Conservation (phyloP, 2,797 vertebrate species). For the Smutsia temminckii region DNA sequence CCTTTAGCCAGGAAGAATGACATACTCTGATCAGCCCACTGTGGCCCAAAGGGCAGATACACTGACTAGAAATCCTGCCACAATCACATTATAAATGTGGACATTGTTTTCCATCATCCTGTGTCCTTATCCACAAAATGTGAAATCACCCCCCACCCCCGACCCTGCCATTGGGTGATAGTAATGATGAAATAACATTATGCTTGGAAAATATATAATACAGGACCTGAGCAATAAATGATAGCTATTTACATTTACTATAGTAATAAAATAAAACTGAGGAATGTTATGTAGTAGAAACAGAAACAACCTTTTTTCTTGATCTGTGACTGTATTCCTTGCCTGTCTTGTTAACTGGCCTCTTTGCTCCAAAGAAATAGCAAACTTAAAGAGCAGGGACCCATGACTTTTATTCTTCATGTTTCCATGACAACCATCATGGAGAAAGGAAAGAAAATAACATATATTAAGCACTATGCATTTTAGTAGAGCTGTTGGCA, state of each 20-base stretch:
- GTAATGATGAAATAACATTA: neutral
- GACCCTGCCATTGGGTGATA: neutral
- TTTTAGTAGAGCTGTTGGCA: slow-evolving; percentile 47
- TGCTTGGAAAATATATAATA: neutral
- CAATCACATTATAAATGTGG: neutral
- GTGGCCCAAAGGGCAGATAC: neutral
- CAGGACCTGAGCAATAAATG: neutral
- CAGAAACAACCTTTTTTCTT: neutral
- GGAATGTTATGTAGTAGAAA: neutral
- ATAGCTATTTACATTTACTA: neutral
- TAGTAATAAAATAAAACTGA: slow-evolving; percentile 27
- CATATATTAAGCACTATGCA: slow-evolving; percentile 49
- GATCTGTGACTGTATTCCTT: neutral
- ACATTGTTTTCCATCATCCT: neutral
- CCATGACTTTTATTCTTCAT: slow-evolving; percentile 47
- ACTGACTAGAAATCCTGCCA: neutral
- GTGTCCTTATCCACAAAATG: neutral
- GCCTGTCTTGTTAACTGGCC: slow-evolving; percentile 37
- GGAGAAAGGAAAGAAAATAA: slow-evolving; percentile 31
- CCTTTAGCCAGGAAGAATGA: neutral
- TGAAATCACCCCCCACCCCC: neutral
- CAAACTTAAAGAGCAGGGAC: slow-evolving; percentile 47
- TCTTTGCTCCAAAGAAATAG: neutral
- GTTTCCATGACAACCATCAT: slow-evolving; percentile 68
- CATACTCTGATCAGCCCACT: neutral